phyloP scores from a whole-genome alignment of 2,797 vertebrate species.

The Vespertilio murinus region DNA sequence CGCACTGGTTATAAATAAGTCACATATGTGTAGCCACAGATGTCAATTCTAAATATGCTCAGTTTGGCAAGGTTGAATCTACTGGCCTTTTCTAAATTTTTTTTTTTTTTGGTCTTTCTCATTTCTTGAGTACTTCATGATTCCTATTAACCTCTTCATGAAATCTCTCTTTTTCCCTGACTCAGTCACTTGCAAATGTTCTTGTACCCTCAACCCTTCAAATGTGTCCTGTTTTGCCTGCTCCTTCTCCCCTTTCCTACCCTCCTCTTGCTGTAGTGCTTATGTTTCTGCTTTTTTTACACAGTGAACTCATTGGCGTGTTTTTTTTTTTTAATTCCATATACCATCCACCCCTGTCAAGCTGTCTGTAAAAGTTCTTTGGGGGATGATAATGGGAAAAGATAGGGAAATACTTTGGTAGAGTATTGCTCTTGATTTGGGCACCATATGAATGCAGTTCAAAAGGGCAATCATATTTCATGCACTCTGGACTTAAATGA shows the following conservation, averaged over 20 bases:
- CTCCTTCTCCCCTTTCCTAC: not conserved
- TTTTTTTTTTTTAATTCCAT: not conserved
- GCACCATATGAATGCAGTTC: not conserved
- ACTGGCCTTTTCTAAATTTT: not conserved
- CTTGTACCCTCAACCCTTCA: not conserved
- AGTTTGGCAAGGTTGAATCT: not conserved
- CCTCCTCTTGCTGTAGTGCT: not conserved
- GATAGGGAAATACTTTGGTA: not conserved
- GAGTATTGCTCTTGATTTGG: not conserved
- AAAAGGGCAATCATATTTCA: not conserved
- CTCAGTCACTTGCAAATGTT: not conserved
- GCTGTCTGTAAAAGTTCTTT: not conserved
- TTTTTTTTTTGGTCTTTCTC: not conserved
- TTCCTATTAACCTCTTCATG: not conserved
- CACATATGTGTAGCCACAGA: not conserved
- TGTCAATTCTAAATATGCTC: not conserved
- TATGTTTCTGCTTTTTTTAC: not conserved
- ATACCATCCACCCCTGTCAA: not conserved
- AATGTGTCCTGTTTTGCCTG: accelerated
- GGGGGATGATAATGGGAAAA: not conserved
- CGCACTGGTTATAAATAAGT: slow-evolving; percentile 4
- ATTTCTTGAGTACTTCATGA: not conserved
- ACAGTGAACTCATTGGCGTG: not conserved
- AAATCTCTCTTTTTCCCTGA: not conserved
- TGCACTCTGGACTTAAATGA: not conserved